Base-by-base conservation (phyloP, 2,888 invertebrate genomes). In the Scotopteryx bipunctaria region DNA sequence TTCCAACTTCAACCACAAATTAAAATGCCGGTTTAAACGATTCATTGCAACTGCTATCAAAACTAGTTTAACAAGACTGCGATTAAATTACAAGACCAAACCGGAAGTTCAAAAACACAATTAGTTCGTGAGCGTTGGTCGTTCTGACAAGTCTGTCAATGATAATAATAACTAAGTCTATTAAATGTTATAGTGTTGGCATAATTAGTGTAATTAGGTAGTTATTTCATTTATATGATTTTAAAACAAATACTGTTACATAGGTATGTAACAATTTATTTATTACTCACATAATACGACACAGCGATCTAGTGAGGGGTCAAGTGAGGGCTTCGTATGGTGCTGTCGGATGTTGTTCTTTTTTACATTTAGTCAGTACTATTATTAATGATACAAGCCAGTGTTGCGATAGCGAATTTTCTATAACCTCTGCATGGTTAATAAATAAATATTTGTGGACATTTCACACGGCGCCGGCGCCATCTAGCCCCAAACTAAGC, bases 41-140 rank as follows among this genome's bases (percentile, higher is more conserved):
- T 5, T 32, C 5, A 45, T 13, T 29, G 36, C 44, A 36, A 16
- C 16, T 19, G 27, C 9, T 35, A 27, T 17, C 3, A 27, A 17
- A 48, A 48, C 48, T 9, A 21, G 41, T 42, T 23, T 19, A 19
- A 36, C 48, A 49, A 37, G 48, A 36, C 42, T 42, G 31, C 23
- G 2, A 36, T 25, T 37, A 17, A 43, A 42, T 21, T 16, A 16
- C 13, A 29, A 25, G 32, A 35, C 41, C 13, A 32, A 29, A 38
- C 41, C 33, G 27, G 41, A 48, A 41, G 15, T 29, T 14, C 11
- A 27, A 33, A n/a, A n/a, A n/a, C n/a, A n/a, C n/a, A n/a, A n/a
- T n/a, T n/a, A n/a, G n/a, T 27, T 6, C 23, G 23, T 27, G 27
- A 27, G 27, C n/a, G n/a, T n/a, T n/a, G 3, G 27, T 35, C 2